Conservation (phyloP, 2,888 invertebrate species). For the Plutella xylostella region DNA sequence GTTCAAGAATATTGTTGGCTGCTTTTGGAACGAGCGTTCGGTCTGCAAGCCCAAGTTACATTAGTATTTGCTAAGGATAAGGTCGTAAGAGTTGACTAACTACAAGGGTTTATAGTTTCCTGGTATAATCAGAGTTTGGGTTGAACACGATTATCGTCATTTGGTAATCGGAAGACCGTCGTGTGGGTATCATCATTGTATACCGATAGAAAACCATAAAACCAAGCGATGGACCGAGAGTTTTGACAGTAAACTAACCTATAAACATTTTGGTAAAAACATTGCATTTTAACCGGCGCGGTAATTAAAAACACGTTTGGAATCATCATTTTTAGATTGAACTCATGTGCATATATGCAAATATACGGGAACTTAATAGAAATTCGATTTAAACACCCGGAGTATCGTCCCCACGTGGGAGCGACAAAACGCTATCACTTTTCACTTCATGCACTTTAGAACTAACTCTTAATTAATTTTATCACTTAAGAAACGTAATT, state of each 20-base stretch:
- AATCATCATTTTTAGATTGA: no score
- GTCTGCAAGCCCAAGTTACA: conserved; percentile 74
- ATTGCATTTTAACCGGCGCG: no score
- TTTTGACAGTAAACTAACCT: conserved; percentile 19
- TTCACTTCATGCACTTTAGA: conserved; percentile 30
- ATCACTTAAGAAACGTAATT: no score
- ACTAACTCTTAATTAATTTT: no score
- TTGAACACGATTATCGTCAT: conserved; percentile 59
- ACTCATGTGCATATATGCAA: no score
- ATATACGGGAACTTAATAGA: not conserved
- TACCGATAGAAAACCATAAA: not conserved
- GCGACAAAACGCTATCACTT: conserved; percentile 22
- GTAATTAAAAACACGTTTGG: no score
- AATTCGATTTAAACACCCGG: not conserved
- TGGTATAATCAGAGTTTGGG: conserved; percentile 51
- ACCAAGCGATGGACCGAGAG: conserved; percentile 11
- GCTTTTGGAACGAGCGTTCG: conserved; percentile 97
- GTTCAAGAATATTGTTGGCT: conserved; percentile 94
- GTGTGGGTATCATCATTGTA: conserved; percentile 66
- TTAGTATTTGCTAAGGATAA: no score
- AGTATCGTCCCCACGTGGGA: conserved; percentile 40
- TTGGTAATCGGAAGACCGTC: conserved; percentile 69
- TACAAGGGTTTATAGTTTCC: not conserved
- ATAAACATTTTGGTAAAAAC: not conserved
- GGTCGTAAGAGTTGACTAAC: not conserved